These are phyloP conservation scores for Sciurus vulgaris DNA, from an alignment of 2,797 vertebrate species.

Conservation along the genomic window DNA sequence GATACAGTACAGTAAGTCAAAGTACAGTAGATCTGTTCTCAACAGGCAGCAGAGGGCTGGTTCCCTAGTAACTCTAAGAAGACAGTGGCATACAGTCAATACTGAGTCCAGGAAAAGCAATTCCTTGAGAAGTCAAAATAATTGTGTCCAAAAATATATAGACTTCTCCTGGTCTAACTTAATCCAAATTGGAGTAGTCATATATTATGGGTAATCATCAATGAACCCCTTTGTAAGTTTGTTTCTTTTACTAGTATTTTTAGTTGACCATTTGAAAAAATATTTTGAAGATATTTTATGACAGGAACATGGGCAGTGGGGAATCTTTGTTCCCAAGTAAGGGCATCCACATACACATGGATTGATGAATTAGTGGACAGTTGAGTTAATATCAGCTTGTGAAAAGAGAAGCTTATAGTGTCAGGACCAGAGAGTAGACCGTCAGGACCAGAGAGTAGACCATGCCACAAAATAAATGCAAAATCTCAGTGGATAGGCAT, in stretches of 20 bases:
- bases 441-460: background rate
- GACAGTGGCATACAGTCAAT: background rate
- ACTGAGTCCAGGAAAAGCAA: background rate
- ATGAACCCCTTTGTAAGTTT: background rate
- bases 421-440: background rate
- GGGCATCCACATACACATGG: background rate
- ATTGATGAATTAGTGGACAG: background rate
- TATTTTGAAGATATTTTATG: background rate
- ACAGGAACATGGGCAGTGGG: background rate
- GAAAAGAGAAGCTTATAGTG: background rate
- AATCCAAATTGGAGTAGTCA: background rate
- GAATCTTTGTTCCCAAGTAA: background rate
- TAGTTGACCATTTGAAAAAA: background rate
- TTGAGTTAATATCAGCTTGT: background rate
- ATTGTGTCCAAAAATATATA: background rate
- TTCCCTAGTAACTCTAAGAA: background rate
- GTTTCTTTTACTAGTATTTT: background rate
- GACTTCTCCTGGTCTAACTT: background rate
- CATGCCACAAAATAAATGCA: background rate
- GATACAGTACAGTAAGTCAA: background rate
- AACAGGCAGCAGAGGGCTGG: background rate
- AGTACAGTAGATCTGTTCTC: background rate
- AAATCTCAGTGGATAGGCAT: background rate
- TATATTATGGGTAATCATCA: background rate
- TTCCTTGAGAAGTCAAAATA: background rate